A percentile compares a stretch with the other conserved stretches of the same genome.
phyloP scores from a whole-genome alignment of 2,888 invertebrate species.

The Ectemnius continuus region DNA sequence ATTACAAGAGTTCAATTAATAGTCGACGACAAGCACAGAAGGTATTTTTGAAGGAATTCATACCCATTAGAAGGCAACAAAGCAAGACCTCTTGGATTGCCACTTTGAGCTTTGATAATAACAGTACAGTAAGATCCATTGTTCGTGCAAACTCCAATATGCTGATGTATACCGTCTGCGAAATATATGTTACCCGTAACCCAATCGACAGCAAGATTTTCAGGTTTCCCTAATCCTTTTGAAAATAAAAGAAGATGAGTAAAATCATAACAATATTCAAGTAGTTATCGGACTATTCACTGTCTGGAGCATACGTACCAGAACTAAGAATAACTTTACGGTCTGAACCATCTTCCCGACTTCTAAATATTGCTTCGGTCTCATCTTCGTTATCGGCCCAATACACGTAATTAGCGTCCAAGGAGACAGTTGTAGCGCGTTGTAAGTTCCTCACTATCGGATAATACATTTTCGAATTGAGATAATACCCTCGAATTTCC shows the following conservation, averaged over 20 bases:
- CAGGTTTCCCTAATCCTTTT: slow-evolving; percentile 84
- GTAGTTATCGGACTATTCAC: too few relatives aligned
- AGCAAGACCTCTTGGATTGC: slow-evolving; percentile 85
- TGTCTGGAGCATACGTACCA: slow-evolving; percentile 63
- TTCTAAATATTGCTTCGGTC: slow-evolving; percentile 85
- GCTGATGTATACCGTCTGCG: slow-evolving; percentile 85
- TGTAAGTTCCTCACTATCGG: slow-evolving; percentile 79
- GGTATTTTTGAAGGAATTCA: slow-evolving; percentile 44
- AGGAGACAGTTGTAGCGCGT: slow-evolving; percentile 84
- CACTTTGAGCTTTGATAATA: slow-evolving; percentile 81
- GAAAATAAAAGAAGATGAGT: neutral
- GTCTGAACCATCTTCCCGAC: slow-evolving; percentile 82
- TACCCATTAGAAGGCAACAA: slow-evolving; percentile 85
- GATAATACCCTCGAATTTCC: slow-evolving; percentile 83
- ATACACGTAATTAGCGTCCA: slow-evolving; percentile 85
- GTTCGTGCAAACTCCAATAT: slow-evolving; percentile 87
- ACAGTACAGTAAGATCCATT: slow-evolving; percentile 84
- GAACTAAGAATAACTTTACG: slow-evolving; percentile 79
- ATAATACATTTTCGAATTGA: slow-evolving; percentile 80
- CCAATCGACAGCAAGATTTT: slow-evolving; percentile 89
- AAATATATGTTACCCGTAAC: slow-evolving; percentile 90
- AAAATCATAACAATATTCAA: slow-evolving; percentile 5
- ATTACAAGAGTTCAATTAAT: too few relatives aligned
- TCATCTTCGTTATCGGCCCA: slow-evolving; percentile 88
- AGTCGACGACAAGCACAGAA: too few relatives aligned